Evolutionary conservation across 2,113 vertebrate species (phyloP).

Genomic region (Nesogale talazaci): DNA sequence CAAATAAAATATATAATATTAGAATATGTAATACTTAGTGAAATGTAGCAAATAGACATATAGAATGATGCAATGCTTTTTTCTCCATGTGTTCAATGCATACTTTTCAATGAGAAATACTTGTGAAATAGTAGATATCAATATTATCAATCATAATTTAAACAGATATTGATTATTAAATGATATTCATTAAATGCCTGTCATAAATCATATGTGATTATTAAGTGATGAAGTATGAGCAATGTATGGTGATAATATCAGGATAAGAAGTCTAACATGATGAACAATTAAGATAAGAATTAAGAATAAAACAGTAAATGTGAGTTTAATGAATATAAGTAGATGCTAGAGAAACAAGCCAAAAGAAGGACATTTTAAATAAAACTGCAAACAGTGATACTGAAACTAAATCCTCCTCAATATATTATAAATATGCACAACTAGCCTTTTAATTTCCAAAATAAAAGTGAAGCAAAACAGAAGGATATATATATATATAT

Average conservation of each 20-base stretch:
- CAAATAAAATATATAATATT: neutral
- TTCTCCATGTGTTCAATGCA: neutral
- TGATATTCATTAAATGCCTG: neutral
- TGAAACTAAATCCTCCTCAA: neutral
- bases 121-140: neutral
- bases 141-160: neutral
- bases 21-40: neutral
- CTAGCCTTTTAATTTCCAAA: neutral
- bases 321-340: slow-evolving; percentile 14
- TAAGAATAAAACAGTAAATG: neutral
- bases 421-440: neutral
- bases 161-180: neutral
- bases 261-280: neutral
- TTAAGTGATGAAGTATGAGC: neutral
- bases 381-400: neutral
- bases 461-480: neutral
- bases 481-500: too few species aligned
- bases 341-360: neutral
- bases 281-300: neutral
- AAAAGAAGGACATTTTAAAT: neutral
- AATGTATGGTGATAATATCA: neutral
- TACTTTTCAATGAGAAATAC: neutral
- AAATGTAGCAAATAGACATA: neutral
- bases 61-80: neutral
- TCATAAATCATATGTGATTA: too few species aligned